Percentiles rank a stretch among this genome's conserved stretches.
Conservation (phyloP, 2,113 vertebrate genomes). For the Heterocephalus glaber region DNA sequence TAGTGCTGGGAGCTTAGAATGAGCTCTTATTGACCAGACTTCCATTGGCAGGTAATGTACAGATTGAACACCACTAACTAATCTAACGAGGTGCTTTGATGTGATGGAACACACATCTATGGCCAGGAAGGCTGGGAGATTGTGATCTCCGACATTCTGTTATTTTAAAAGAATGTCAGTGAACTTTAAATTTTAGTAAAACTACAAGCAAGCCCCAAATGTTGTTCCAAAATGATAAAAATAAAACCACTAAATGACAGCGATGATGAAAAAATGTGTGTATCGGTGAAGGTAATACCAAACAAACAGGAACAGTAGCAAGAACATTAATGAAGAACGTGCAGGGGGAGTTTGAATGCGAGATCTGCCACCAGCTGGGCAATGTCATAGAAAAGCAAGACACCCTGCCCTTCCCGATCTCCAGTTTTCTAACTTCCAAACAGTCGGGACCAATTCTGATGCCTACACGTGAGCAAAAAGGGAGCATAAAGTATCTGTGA, state of each 20-base stretch:
- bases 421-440: background rate
- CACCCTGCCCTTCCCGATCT: background rate
- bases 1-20: background rate
- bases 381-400: background rate
- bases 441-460: background rate
- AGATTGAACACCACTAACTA: background rate
- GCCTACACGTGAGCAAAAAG: background rate
- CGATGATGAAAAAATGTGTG: background rate
- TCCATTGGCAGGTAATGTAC: background rate
- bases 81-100: background rate
- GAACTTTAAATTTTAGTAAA: background rate
- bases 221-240: background rate
- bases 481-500: background rate
- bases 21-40: background rate
- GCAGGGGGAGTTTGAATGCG: background rate
- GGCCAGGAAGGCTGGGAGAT: background rate
- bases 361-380: background rate
- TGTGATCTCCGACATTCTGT: background rate
- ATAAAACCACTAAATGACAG: background rate
- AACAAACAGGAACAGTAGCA: background rate
- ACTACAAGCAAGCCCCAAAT: background rate
- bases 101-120: background rate
- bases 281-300: background rate
- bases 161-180: background rate
- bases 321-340: background rate